Evolutionary conservation across 2,797 vertebrate genomes (phyloP), one percentile per base, ranked within the genome.

Genomic region (Phylloscopus collybita): DNA sequence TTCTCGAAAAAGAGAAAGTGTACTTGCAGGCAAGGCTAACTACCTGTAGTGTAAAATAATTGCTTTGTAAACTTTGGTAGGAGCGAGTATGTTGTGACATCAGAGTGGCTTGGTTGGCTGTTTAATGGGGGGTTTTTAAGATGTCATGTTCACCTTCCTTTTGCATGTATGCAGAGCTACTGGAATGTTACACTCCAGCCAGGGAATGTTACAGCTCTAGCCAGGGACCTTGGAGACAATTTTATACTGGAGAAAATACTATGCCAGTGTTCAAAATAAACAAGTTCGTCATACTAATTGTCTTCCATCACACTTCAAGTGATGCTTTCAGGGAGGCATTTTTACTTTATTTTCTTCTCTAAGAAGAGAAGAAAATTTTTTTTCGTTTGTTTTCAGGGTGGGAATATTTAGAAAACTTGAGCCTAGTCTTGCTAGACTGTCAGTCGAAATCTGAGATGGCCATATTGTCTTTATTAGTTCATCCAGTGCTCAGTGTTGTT

Each of bases 1-100:
- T 93, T 93, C 80, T 95, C 75, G 27, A 87, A 85, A 94, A 89
- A 80, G 56, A 86, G 60, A 76, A 86, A 80, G 67, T n/a, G 45
- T 84, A 57, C 16, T 71, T 88, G 56, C 17, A 70, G 49, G 70
- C 71, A 67, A 56, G 65, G 29, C 59, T 93, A 65, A n/a, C 42
- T 53, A 22, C 44, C 62, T 90, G 59, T 61, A 78, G 34, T 65
- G 38, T 88, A 36, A 93, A 89, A n/a, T 50, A 49, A 59, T 60
- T 59, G 22, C 59, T 86, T 73, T 36, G 9, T 72, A 32, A 66
- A 20, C 21, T 71, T 84, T 0, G 1, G 22, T 70, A 72, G 42
- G 25, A 54, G 22, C 30, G 50, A 85, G 83, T 38, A 23, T n/a
- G 59, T 67, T 88, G 17, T 34, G 27, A 80, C 29, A 82, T 81